A percentile compares a stretch with the other conserved stretches of the same genome.
Conservation (phyloP, 2,797 vertebrate species). For the Sebastes iracundus region DNA sequence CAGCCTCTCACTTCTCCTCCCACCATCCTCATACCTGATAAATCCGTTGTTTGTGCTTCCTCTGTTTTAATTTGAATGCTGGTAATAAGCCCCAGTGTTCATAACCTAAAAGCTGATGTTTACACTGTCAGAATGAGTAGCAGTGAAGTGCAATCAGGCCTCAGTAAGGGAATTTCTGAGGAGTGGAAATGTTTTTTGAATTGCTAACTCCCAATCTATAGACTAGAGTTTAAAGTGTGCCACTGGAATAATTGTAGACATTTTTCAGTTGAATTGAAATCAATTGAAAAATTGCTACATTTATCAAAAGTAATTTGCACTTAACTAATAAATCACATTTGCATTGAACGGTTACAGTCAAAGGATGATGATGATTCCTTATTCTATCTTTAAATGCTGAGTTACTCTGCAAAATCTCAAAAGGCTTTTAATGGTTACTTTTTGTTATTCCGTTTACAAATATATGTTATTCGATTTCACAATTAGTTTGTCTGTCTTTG, state of each 20-base stretch:
- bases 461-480: background rate
- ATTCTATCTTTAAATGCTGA: background rate
- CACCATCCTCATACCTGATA: background rate
- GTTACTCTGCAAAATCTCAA: background rate
- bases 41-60: conserved; percentile 18
- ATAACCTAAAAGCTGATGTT: background rate
- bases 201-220: background rate
- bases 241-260: too few relatives aligned
- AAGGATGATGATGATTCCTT: background rate
- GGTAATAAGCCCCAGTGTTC: background rate
- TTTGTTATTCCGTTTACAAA: background rate
- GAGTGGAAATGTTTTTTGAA: background rate
- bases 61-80: conserved; percentile 12
- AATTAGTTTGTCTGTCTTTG: background rate
- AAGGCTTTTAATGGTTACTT: background rate
- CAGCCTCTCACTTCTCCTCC: conserved; percentile 16
- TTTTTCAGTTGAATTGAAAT: too few relatives aligned
- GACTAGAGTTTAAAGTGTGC: background rate
- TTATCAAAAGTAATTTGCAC: too few relatives aligned
- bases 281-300: too few relatives aligned
- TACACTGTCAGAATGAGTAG: background rate
- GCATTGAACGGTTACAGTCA: background rate
- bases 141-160: background rate
- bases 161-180: background rate
- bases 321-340: too few relatives aligned